Conservation (phyloP, 2,888 invertebrate genomes). For the Mantis religiosa region DNA sequence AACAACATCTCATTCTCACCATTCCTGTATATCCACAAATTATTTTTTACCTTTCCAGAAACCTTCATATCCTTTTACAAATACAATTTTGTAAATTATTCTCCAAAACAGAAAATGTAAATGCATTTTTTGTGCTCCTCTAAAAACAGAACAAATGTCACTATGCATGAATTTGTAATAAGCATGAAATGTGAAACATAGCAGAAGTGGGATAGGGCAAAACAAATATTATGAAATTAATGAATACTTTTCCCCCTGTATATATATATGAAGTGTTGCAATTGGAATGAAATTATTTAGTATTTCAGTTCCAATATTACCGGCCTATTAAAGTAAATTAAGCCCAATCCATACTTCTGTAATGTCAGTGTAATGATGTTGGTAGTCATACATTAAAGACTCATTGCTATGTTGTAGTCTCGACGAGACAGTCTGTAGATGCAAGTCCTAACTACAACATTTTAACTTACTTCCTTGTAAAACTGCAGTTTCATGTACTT, state of each 20-base stretch:
- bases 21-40: neutral
- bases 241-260: neutral
- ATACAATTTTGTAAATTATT: neutral
- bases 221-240: neutral
- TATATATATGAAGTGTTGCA: neutral
- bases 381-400: neutral
- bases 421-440: neutral
- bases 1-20: neutral
- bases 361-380: slow-evolving; percentile 1
- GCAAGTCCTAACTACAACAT: neutral
- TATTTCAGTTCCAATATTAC: neutral
- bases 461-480: too few species aligned
- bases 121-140: neutral
- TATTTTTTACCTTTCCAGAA: neutral
- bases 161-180: neutral
- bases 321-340: neutral
- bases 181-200: neutral
- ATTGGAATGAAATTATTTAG: neutral
- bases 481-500: too few species aligned
- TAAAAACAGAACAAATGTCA: neutral
- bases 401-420: neutral
- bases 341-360: slow-evolving; percentile 4
- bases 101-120: neutral
- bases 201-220: neutral
- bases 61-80: neutral